Base-by-base conservation (phyloP, 2,888 invertebrate species). In the Schizotus pectinicornis region DNA sequence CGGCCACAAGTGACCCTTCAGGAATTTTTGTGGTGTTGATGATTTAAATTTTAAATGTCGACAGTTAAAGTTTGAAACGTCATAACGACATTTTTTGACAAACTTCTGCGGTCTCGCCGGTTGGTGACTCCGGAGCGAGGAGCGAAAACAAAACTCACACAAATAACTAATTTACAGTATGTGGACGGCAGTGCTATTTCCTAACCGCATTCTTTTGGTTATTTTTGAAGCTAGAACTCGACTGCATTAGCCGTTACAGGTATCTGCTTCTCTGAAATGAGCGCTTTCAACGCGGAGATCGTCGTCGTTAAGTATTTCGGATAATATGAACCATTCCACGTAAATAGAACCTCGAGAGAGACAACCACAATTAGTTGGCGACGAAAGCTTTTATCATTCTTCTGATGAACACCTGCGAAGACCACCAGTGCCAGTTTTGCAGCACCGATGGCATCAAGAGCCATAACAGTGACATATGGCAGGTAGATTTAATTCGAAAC, bases 181-280 rank as follows among this genome's bases (percentile, higher is more conserved):
- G 46, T 48, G 52, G 49, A 59, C 53, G 58, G 22, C 42, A 42
- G 31, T 54, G 57, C 57, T 61, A 61, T 61, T 61, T 61, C 61
- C 57, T 57, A 49, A 61, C 61, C 57, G 53, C 61, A 61, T 61
- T 61, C 61, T 61, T 61, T 34, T 36, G 49, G 61, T 53, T 61
- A 61, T 61, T 57, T 61, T 61, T 53, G 57, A 56, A 56, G 11
- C 22, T 22, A 22, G 22, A 22, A 38, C 57, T 34, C 39, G 54
- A 54, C 45, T 47, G 54, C 54, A 47, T 41, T 54, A 41, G 34
- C 39, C 47, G 37, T 53, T 54, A 39, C 54, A 54, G 54, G 54
- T 53, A 53, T 22, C 22, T 22, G 22, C 22, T 22, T 22, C 22
- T 22, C 22, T 22, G 22, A 22, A 22, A 22, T 22, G 22, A 2